A percentile compares a stretch with the other conserved stretches of the same genome.
These are phyloP conservation scores for Pissodes strobi DNA, from an alignment of 1,140 invertebrate species.

Conservation along the genomic window DNA sequence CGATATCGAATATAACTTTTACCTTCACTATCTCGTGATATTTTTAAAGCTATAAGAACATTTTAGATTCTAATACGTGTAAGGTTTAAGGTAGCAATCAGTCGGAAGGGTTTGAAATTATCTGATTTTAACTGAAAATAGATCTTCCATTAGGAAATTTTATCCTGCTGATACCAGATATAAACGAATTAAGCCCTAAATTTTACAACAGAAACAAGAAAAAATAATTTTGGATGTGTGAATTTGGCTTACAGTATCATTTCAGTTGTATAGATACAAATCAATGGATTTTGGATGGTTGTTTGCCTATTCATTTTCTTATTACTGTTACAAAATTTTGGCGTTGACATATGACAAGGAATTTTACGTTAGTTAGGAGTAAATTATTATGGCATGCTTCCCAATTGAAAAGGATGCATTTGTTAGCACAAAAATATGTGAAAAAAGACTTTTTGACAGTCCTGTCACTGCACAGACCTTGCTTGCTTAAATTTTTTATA, in stretches of 20 bases:
- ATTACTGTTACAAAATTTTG: not conserved
- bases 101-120: not conserved
- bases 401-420: not conserved
- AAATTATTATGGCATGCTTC: not conserved
- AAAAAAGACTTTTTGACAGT: slow-evolving; percentile 12
- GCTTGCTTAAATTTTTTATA: slow-evolving; percentile 2
- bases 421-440: slow-evolving; percentile 2
- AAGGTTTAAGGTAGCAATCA: not conserved
- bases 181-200: not conserved
- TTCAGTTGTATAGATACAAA: too few relatives aligned
- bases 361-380: not conserved
- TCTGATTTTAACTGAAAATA: not conserved
- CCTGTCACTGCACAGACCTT: slow-evolving; percentile 6
- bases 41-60: not conserved
- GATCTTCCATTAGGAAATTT: not conserved
- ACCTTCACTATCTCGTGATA: slow-evolving; percentile 1
- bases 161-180: not conserved
- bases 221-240: too few relatives aligned
- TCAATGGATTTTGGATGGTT: too few relatives aligned
- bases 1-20: not conserved
- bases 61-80: too few relatives aligned
- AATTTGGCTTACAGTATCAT: too few relatives aligned
- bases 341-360: not conserved
- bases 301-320: too few relatives aligned
- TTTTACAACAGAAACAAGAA: too few relatives aligned